Conservation (phyloP, 2,888 invertebrate genomes). For the Dynastes maya region DNA sequence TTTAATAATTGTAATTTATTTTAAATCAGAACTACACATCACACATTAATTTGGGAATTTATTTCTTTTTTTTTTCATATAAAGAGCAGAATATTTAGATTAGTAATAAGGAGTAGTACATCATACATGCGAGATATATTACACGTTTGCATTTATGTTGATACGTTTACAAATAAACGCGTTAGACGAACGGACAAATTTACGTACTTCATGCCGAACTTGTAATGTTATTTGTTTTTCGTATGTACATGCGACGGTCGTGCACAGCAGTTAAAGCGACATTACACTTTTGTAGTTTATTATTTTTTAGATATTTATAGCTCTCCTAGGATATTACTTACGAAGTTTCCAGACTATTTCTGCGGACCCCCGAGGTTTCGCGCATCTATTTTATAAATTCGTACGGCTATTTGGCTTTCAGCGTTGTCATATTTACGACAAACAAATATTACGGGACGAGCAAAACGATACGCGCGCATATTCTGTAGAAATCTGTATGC, state of each 20-base stretch:
- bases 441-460: conserved; percentile 29
- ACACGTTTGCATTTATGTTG: conserved; percentile 4
- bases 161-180: conserved; percentile 36
- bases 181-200: conserved; percentile 28
- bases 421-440: conserved; percentile 38
- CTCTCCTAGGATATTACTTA: conserved; percentile 39
- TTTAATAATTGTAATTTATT: too few species aligned
- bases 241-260: not conserved
- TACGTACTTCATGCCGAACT: conserved; percentile 23
- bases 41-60: too few species aligned
- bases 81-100: too few species aligned
- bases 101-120: not conserved
- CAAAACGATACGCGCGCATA: not conserved
- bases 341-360: conserved; percentile 39
- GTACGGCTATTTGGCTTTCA: conserved; percentile 31
- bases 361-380: conserved; percentile 28
- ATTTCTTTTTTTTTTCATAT: too few species aligned
- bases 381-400: conserved; percentile 38
- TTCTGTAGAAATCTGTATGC: conserved; percentile 21
- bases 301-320: conserved; percentile 46
- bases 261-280: conserved; percentile 28
- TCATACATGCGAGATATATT: conserved; percentile 8
- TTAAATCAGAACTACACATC: too few species aligned
- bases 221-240: conserved; percentile 36
- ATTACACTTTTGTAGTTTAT: conserved; percentile 33